phyloP scores from a whole-genome alignment of 2,888 invertebrate genomes.

The Nemotelus pantherinus region DNA sequence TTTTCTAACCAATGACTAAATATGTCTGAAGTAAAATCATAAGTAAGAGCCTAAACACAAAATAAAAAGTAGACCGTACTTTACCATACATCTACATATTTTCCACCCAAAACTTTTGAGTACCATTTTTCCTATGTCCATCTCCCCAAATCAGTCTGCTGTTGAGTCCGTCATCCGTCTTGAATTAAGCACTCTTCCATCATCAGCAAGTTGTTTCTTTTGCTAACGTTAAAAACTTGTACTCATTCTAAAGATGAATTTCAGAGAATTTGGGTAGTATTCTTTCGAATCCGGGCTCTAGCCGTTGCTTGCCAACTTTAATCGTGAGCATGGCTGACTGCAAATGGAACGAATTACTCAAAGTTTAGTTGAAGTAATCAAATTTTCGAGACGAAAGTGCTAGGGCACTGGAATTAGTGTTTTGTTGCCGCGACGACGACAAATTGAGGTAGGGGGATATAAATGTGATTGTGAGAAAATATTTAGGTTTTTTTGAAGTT shows the following conservation, averaged over 20 bases:
- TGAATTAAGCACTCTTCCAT: not conserved
- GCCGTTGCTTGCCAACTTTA: not conserved
- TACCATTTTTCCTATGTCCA: not conserved
- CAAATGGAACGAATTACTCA: conserved; percentile 49
- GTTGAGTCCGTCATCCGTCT: not conserved
- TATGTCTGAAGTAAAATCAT: too few species aligned
- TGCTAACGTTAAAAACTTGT: conserved; percentile 9
- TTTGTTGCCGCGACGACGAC: too few species aligned
- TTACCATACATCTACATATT: not conserved
- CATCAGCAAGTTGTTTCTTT: not conserved
- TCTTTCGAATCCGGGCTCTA: not conserved
- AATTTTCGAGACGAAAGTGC: conserved; percentile 39
- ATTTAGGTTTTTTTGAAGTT: too few species aligned
- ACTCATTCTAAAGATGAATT: not conserved
- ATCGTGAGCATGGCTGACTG: conserved; percentile 18
- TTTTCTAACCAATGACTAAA: too few species aligned
- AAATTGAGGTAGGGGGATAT: too few species aligned
- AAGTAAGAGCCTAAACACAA: too few species aligned
- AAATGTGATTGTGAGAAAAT: too few species aligned
- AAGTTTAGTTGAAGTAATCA: conserved; percentile 52
- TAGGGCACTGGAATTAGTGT: too few species aligned
- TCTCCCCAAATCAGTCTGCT: not conserved
- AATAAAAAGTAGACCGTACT: too few species aligned
- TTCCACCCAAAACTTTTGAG: not conserved
- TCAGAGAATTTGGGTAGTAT: not conserved